Evolutionary conservation across 92 coral and sea anemone genomes (phyloP), one percentile per base, ranked within the genome.

Genomic region (Bergia sp.): DNA sequence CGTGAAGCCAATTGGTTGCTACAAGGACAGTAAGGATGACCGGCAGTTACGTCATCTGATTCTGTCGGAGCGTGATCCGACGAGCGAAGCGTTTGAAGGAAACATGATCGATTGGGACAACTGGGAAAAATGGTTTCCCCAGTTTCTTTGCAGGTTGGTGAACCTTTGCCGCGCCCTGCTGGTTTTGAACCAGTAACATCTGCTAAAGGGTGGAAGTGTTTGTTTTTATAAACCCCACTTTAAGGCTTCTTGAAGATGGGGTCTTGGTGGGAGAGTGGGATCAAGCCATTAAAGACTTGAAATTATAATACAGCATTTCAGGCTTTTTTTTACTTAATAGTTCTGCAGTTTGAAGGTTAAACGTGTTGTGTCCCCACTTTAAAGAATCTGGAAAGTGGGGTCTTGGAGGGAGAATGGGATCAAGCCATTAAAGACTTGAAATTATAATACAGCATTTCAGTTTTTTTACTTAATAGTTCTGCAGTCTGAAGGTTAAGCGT

Each of bases 101-200:
- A 66, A 83, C 64, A 83, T 83, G 87, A 83, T 83, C 21, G 87
- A 83, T 42, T 83, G 87, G 86, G 53, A 47, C 76, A 37, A 82
- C 61, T 82, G 86, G 86, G 87, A 83, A 3, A 2, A 42, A n/a
- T 83, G 87, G 87, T 83, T 83, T 67, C 87, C 87, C 3, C 21
- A 83, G 40, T 83, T 83, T 47, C 55, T 83, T 8, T 83, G 87
- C 87, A 67, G 87, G 87, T 83, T 21, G 9, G 45, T 74, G 78
- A 61, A 57, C 16, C 65, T 16, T 57, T 57, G 6, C 50, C 50
- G 1, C 58, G 58, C 18, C 58, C 58, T 53, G 58, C 58, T 53
- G 50, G 18, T 73, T 76, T 76, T 42, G 47, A 43, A 76, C 80
- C 36, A 39, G 80, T 76, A 8, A 5, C 45, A 6, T 76, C 12